phyloP scores from a whole-genome alignment of 2,888 invertebrate genomes.

The Penaeus monodon region DNA sequence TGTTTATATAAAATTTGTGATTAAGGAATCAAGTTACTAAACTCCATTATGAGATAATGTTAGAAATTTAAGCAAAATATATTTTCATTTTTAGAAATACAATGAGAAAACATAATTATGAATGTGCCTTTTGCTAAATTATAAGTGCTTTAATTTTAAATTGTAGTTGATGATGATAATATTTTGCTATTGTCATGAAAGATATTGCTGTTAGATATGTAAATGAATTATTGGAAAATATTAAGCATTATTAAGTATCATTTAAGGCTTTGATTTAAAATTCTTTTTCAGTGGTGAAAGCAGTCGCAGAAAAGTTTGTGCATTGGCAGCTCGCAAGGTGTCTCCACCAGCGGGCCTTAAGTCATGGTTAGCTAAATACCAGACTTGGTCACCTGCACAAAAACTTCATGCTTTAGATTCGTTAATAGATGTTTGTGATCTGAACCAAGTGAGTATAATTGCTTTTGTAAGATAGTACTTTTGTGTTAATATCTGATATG shows the following conservation, averaged over 20 bases:
- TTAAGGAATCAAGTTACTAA: no score
- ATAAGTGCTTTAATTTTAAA: no score
- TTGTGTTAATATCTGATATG: background rate
- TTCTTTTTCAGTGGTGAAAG: slow-evolving; percentile 36
- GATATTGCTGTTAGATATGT: no score
- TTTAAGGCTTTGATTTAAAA: background rate
- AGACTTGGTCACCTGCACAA: slow-evolving; percentile 90
- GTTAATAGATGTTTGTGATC: slow-evolving; percentile 88
- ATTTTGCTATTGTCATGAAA: no score
- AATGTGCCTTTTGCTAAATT: no score
- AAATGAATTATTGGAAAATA: no score
- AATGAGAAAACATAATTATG: no score
- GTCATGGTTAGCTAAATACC: slow-evolving; percentile 65
- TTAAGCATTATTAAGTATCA: no score
- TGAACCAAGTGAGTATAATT: slow-evolving; percentile 79
- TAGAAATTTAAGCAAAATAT: no score
- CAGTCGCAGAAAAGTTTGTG: slow-evolving; percentile 49
- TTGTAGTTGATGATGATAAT: no score
- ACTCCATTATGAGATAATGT: no score
- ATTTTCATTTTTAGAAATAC: no score
- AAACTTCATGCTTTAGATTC: slow-evolving; percentile 89
- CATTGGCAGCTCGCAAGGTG: slow-evolving; percentile 43
- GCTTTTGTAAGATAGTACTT: background rate
- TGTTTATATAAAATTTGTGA: background rate
- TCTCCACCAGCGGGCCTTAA: slow-evolving; percentile 57